These are phyloP conservation scores for Engraulis encrasicolus DNA, from an alignment of 2,113 vertebrate species.

Conservation along the genomic window DNA sequence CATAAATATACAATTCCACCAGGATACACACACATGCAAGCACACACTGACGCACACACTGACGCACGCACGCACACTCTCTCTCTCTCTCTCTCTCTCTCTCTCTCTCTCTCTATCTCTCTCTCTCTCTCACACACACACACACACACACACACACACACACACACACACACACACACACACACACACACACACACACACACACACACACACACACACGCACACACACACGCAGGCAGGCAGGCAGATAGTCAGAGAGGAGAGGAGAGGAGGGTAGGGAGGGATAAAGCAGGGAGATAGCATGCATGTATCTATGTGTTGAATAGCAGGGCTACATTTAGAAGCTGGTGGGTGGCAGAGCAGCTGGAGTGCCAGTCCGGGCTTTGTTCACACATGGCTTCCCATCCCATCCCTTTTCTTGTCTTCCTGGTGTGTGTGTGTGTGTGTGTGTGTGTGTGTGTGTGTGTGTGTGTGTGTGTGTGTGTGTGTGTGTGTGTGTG, in stretches of 20 bases:
- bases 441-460: not conserved
- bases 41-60: too few species aligned
- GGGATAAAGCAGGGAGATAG: not conserved
- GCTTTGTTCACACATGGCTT: not conserved
- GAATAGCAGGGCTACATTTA: not conserved
- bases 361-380: not conserved
- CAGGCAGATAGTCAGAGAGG: too few species aligned
- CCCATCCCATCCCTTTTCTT: not conserved
- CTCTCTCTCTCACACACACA: not conserved
- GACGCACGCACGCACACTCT: too few species aligned
- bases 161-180: not conserved
- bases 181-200: not conserved
- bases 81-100: too few species aligned
- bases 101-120: too few species aligned
- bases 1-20: not conserved
- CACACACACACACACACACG: not conserved
- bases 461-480: slow-evolving; percentile 1
- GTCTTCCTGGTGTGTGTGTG: not conserved
- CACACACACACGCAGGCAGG: too few species aligned
- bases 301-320: not conserved
- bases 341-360: not conserved
- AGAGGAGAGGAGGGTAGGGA: too few species aligned
- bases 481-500: not conserved
- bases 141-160: not conserved
- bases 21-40: too few species aligned